These are phyloP conservation scores for Colius striatus DNA, from an alignment of 2,113 vertebrate genomes.

Conservation along the genomic window DNA sequence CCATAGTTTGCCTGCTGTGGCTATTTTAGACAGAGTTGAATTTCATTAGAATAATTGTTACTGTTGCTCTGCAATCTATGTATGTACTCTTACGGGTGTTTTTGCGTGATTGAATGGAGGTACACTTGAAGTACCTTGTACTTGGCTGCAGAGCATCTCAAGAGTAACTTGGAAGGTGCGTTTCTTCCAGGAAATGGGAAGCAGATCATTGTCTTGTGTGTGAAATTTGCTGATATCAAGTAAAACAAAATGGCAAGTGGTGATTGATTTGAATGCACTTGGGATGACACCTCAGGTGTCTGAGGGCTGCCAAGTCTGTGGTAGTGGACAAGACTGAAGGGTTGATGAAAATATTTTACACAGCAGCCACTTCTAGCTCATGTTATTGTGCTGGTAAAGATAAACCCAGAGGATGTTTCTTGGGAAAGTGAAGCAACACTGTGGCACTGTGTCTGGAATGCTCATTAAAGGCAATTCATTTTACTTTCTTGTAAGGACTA, in stretches of 20 bases:
- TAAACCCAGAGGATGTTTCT: neutral
- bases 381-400: neutral
- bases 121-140: neutral
- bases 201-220: neutral
- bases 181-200: neutral
- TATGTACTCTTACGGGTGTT: neutral
- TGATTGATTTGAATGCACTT: neutral
- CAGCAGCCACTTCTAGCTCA: neutral
- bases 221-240: neutral
- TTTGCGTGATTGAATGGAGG: neutral
- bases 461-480: neutral
- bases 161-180: neutral
- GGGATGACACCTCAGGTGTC: neutral
- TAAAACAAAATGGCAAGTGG: neutral
- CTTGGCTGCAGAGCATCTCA: neutral
- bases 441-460: neutral
- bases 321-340: neutral
- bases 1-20: neutral
- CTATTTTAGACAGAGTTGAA: neutral
- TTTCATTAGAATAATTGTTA: neutral
- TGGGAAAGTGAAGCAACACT: neutral
- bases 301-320: neutral
- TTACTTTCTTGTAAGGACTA: neutral
- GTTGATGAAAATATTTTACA: neutral
- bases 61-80: neutral